Conservation (phyloP, 2,888 invertebrate genomes). For the Oxytorus armatus region DNA sequence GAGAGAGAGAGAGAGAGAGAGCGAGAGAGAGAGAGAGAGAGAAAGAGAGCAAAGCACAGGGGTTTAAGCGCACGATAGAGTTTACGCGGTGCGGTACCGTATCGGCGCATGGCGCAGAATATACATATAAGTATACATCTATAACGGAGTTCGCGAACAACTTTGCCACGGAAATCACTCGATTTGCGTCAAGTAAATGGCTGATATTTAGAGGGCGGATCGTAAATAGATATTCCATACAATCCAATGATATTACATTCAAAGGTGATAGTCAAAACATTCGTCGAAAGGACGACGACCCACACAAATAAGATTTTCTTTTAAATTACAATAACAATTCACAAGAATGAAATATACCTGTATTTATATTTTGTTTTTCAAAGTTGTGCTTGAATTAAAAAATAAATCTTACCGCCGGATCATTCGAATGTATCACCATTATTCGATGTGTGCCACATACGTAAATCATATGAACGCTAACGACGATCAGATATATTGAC, state of each 20-base stretch:
- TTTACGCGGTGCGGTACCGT: conserved; percentile 55
- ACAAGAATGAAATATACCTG: conserved; percentile 7
- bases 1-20: too few species aligned
- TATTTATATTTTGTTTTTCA: too few species aligned
- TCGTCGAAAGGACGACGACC: conserved; percentile 7
- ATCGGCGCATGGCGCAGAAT: conserved; percentile 34
- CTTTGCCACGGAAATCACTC: conserved; percentile 69
- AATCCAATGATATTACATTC: conserved; percentile 29
- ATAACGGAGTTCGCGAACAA: conserved; percentile 64
- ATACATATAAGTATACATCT: conserved; percentile 48
- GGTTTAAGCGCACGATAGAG: conserved; percentile 64
- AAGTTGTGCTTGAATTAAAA: too few species aligned
- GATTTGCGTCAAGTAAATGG: conserved; percentile 68
- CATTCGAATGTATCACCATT: conserved; percentile 31
- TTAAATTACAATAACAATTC: conserved; percentile 25
- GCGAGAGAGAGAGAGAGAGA: conserved; percentile 13
- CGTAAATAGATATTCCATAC: conserved; percentile 31
- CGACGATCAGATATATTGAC: conserved; percentile 61
- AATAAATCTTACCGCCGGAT: too few species aligned
- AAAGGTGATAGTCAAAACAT: conserved; percentile 23
- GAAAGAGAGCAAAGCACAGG: conserved; percentile 45
- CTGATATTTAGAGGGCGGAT: conserved; percentile 57
- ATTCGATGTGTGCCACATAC: conserved; percentile 43
- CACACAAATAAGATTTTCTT: conserved; percentile 2
- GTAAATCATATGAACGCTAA: conserved; percentile 63